Evolutionary conservation across 2,888 invertebrate species (phyloP), one percentile per base, ranked within the genome.

Genomic region (Meteorus colon): DNA sequence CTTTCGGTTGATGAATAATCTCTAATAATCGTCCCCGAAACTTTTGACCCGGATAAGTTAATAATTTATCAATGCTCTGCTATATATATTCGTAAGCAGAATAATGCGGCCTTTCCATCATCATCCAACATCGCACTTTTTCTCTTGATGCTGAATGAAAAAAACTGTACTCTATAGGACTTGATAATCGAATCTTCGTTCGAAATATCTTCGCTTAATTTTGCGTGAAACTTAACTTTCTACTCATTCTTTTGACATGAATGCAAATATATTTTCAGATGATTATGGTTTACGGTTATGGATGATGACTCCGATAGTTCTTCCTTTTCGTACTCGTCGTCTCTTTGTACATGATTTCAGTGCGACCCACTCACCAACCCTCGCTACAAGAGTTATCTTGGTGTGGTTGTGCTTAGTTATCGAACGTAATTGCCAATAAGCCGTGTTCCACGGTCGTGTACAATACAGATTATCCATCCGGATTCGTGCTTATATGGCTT

Each of bases 351-450:
- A 48, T 12, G 14, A 27, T n/a, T 12, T n/a, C 16, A 27, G 16
- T 16, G 2, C 29, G 1, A 29, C 27, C 16, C 62, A 12, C 59
- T 51, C 12, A 29, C 34, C 10, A 63, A 68, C 41, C 55, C 34
- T 70, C 48, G 63, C 55, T 51, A 62, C 55, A 74, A 69, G 27
- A 27, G 74, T 74, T 74, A 74, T 68, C 68, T 74, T 62, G 69
- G 69, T 63, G 74, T 70, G 74, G 24, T 63, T 67, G 74, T 65
- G 69, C 29, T 68, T 67, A 60, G 45, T 67, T 66, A 67, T 55
- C 73, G 37, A 45, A 59, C 55, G 59, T 66, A 73, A 73, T 73
- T 73, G 59, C 67, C 73, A 73, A 73, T 73, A 73, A 73, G 59
- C 73, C 73, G 55, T 55, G 55, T 66, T 73, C 19, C 27, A 62